phyloP scores from a whole-genome alignment of 2,113 vertebrate species.

The Salminus brasiliensis region DNA sequence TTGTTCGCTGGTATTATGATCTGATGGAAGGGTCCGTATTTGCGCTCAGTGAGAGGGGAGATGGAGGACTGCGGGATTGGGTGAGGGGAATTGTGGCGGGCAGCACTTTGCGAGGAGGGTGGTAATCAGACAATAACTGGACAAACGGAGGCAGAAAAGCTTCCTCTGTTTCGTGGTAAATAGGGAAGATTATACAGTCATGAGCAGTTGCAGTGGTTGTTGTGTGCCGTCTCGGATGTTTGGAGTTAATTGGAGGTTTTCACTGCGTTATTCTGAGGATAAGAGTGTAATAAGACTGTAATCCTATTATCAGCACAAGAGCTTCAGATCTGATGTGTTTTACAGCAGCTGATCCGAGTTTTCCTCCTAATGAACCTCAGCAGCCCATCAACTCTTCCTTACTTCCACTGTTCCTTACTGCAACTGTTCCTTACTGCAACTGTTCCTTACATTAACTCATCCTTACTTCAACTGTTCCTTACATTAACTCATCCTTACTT shows the following conservation, averaged over 20 bases:
- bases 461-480: no score
- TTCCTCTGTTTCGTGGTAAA: not conserved
- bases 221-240: not conserved
- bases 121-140: conserved; percentile 19
- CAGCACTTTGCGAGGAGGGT: conserved; percentile 13
- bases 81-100: not conserved
- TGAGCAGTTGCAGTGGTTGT: not conserved
- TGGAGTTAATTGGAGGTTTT: not conserved
- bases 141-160: conserved; percentile 18
- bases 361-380: no score
- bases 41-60: conserved; percentile 1
- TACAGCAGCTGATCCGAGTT: no score
- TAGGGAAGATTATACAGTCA: not conserved
- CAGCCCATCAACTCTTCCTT: no score
- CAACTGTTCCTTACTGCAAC: no score
- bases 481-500: no score
- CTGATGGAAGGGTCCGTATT: conserved; percentile 17
- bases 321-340: not conserved
- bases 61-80: conserved; percentile 4
- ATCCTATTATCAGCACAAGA: not conserved
- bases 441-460: no score
- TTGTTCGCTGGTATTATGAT: conserved; percentile 14
- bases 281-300: not conserved
- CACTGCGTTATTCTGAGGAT: not conserved
- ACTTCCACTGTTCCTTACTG: no score